A percentile compares a stretch with the other conserved stretches of the same genome.
Evolutionary conservation across 2,888 invertebrate species (phyloP).

Genomic region (Malachius bipustulatus): DNA sequence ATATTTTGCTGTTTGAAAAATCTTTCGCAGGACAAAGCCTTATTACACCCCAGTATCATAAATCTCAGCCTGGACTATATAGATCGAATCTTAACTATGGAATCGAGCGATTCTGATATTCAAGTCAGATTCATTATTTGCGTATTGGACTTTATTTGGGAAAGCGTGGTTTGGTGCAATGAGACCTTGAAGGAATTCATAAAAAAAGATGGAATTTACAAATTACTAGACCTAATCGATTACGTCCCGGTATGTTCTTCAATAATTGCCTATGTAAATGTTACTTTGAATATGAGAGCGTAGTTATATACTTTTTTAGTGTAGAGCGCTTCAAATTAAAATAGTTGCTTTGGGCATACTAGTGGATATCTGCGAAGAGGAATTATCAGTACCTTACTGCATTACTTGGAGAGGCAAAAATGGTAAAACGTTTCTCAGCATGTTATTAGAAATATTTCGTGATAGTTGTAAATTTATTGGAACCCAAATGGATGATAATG

Average conservation of each 20-base stretch:
- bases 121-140: slow-evolving; percentile 34
- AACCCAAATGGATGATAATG: slow-evolving; percentile 28
- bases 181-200: slow-evolving; percentile 29
- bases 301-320: too few relatives aligned
- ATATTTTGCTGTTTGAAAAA: not conserved
- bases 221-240: slow-evolving; percentile 33
- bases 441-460: slow-evolving; percentile 36
- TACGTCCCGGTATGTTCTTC: too few relatives aligned
- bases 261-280: too few relatives aligned
- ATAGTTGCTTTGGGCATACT: slow-evolving; percentile 34
- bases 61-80: slow-evolving; percentile 15
- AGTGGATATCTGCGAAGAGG: slow-evolving; percentile 34
- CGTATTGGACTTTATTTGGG: slow-evolving; percentile 36
- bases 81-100: slow-evolving; percentile 17
- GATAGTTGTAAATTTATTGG: slow-evolving; percentile 33
- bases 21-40: not conserved
- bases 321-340: too few relatives aligned
- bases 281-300: too few relatives aligned
- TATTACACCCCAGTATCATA: not conserved
- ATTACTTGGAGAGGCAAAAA: slow-evolving; percentile 37
- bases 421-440: slow-evolving; percentile 29
- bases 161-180: slow-evolving; percentile 27
- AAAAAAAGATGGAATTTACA: slow-evolving; percentile 28
- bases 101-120: slow-evolving; percentile 27
- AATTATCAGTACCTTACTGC: slow-evolving; percentile 32